phyloP scores from a whole-genome alignment of 1,140 invertebrate species.

The Heliconius hermathena region DNA sequence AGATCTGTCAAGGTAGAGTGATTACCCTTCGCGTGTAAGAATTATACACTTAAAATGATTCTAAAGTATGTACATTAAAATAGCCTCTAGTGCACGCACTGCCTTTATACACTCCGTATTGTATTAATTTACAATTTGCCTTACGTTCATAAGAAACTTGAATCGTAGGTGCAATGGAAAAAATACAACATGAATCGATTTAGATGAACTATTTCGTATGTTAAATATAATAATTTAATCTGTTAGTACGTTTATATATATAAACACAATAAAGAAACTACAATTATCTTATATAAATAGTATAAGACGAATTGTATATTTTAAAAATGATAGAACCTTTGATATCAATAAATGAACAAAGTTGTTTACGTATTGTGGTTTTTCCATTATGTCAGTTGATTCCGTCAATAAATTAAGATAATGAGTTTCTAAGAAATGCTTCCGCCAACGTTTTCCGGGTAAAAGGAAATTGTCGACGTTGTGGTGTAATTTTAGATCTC shows the following conservation, averaged over 20 bases:
- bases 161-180: background rate
- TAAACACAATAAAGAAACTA: background rate
- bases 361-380: background rate
- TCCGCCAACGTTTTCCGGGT: background rate
- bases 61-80: conserved; percentile 6
- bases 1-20: conserved; percentile 44
- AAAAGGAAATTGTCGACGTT: background rate
- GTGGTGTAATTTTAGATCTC: background rate
- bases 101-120: background rate
- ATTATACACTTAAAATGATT: conserved; percentile 18
- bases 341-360: background rate
- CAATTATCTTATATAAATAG: background rate
- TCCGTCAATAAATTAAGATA: background rate
- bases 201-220: background rate
- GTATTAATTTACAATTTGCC: conserved; percentile 1
- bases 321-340: background rate
- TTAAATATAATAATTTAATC: background rate
- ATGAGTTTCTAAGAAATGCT: background rate
- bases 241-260: too few species aligned
- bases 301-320: background rate
- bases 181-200: background rate
- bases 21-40: conserved; percentile 28
- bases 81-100: conserved; percentile 5
- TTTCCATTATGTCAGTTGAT: background rate
- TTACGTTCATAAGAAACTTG: background rate